Evolutionary conservation across 2,888 invertebrate genomes (phyloP), one percentile per base, ranked within the genome.

Genomic region (Sminthurinus aureus): DNA sequence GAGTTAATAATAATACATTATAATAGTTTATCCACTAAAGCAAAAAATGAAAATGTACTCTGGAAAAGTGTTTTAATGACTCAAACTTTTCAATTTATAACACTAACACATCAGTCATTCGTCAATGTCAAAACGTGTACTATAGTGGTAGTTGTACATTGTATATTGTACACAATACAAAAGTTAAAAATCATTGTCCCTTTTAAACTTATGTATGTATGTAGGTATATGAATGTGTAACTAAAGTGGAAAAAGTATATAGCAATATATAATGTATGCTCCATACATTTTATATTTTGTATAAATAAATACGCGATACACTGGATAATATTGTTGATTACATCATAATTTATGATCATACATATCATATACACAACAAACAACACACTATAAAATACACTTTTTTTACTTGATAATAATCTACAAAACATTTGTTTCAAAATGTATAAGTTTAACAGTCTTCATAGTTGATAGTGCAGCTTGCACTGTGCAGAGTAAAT

Each of bases 41-140:
- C 71, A 15, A 24, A 67, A 3, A 22, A 20, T 67, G 3, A n/a
- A 67, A 67, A 67, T 67, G 20, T 20, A 67, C n/a, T 8, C n/a
- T 67, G 67, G n/a, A 67, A n/a, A 67, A 67, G 67, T 64, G 8
- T 64, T n/a, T n/a, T 64, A 64, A 64, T 64, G 67, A 67, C n/a
- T 22, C 11, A 67, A 67, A 20, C 67, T n/a, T 67, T n/a, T 67
- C n/a, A 2, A n/a, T 22, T n/a, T 67, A 22, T 3, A n/a, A 12
- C 6, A 67, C 8, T 20, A 20, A 67, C 67, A 67, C 22, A 67
- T n/a, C n/a, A 64, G 15, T 64, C n/a, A 64, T 64, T 15, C n/a
- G 64, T 64, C 38, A 38, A 64, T 64, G n/a, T 67, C 67, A 15
- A 38, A 38, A 38, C 6, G n/a, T 67, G 67, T 20, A 67, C 22